Conservation (phyloP, 2,888 invertebrate species). For the Pardosa pseudoannulata region DNA sequence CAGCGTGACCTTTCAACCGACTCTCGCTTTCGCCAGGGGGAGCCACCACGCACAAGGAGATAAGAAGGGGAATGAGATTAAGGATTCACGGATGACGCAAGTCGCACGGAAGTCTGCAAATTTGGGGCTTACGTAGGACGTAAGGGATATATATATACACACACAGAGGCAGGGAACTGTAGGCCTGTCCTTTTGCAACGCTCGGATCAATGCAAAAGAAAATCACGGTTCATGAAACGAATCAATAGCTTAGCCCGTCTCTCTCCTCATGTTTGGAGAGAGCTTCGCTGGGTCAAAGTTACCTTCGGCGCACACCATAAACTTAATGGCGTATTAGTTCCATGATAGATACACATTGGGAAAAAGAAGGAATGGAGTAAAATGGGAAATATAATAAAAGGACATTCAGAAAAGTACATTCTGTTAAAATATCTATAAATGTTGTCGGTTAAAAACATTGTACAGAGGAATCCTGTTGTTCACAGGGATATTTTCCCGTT, state of each 20-base stretch:
- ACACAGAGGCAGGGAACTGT: background rate
- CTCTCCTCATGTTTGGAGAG: too few relatives aligned
- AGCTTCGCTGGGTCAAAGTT: too few relatives aligned
- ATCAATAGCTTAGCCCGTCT: background rate
- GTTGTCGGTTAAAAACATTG: too few relatives aligned
- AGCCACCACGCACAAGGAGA: slow-evolving; percentile 44
- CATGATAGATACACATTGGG: too few relatives aligned
- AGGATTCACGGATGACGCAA: slow-evolving; percentile 17
- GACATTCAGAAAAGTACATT: too few relatives aligned
- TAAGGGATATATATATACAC: background rate
- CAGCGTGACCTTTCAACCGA: slow-evolving; percentile 60
- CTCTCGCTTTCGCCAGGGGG: slow-evolving; percentile 49
- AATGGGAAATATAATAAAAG: too few relatives aligned
- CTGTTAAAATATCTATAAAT: too few relatives aligned
- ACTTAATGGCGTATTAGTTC: too few relatives aligned
- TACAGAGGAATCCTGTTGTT: too few relatives aligned
- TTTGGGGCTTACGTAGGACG: slow-evolving; percentile 5
- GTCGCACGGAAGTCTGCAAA: slow-evolving; percentile 7
- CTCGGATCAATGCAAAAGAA: slow-evolving; percentile 11
- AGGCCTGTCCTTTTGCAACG: background rate
- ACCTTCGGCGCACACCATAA: too few relatives aligned
- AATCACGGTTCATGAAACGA: background rate
- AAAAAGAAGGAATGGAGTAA: too few relatives aligned
- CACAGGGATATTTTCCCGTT: too few relatives aligned
- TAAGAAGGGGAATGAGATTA: slow-evolving; percentile 16